Evolutionary conservation across 2,797 vertebrate species (phyloP), one percentile per base, ranked within the genome.

Genomic region (Ataeniobius toweri): DNA sequence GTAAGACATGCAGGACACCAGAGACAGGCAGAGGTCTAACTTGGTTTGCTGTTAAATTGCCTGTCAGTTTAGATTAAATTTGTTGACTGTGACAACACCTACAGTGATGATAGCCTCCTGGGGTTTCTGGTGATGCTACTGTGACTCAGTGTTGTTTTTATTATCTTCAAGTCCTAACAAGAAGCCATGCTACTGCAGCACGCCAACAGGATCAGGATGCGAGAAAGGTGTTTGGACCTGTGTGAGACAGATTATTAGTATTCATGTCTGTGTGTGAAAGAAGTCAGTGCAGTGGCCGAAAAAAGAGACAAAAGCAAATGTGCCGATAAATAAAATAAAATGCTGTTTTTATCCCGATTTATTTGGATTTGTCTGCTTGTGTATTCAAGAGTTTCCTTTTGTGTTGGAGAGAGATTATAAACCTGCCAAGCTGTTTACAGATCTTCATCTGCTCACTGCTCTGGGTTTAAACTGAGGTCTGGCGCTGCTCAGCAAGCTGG

Each of bases 401-500:
- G 63, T 58, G 61, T 53, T 63, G 50, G 73, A 71, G 78, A 82
- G 31, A 71, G 63, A 77, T 88, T 83, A 79, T 78, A 85, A 28
- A 41, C 74, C 73, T 58, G 70, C 79, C 73, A 80, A 39, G 67
- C 73, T 78, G 79, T 86, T 84, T 80, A 41, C 79, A 77, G 44
- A 74, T 77, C 74, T 74, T 84, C 74, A 73, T 79, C 74, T 44
- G 59, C 58, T 71, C 1, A 8, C 63, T 56, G 50, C 56, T 73
- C 4, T 51, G 58, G 75, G 51, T 81, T 76, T 71, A 75, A 78
- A 74, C 76, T 16, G n/a, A 58, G 12, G 24, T 39, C 36, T 55
- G 36, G 28, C 51, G 56, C 31, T 67, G 55, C 36, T 16, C 74
- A 16, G 13, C 3, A 5, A 28, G 55, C 69, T 68, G 3, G 44